Conservation (phyloP, 2,888 invertebrate species). For the Scaeva pyrastri region DNA sequence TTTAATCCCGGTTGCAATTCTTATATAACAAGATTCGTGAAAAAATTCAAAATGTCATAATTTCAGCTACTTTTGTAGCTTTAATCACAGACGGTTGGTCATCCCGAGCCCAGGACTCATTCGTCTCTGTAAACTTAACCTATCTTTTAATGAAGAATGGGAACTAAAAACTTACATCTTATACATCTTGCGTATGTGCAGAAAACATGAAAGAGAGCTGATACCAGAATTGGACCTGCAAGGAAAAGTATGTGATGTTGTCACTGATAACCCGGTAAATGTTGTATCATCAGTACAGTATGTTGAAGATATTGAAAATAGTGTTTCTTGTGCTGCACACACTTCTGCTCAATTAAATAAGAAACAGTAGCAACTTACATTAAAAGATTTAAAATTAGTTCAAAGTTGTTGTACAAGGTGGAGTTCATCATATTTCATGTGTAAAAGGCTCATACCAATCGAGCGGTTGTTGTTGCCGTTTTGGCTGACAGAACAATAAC, state of each 20-base stretch:
- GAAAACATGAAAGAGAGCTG: conserved; percentile 18
- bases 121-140: neutral
- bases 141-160: too few species aligned
- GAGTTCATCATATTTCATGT: conserved; percentile 14
- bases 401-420: conserved; percentile 18
- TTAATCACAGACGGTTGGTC: conserved; percentile 22
- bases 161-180: neutral
- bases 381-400: conserved; percentile 35
- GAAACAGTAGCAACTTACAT: conserved; percentile 27
- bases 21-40: conserved; percentile 1
- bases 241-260: conserved; percentile 27
- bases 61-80: neutral
- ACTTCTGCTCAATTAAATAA: conserved; percentile 14
- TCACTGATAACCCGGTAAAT: conserved; percentile 19
- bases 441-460: conserved; percentile 4
- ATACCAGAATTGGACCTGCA: conserved; percentile 24
- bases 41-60: conserved; percentile 9
- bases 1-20: neutral
- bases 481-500: conserved; percentile 13
- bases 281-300: conserved; percentile 7
- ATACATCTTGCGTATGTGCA: too few species aligned
- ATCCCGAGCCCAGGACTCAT: conserved; percentile 20
- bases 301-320: conserved; percentile 26
- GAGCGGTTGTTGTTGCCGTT: conserved; percentile 22
- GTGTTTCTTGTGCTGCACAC: neutral